Evolutionary conservation across 2,113 vertebrate genomes (phyloP), one percentile per base, ranked within the genome.

Genomic region (Girardinichthys multiradiatus): DNA sequence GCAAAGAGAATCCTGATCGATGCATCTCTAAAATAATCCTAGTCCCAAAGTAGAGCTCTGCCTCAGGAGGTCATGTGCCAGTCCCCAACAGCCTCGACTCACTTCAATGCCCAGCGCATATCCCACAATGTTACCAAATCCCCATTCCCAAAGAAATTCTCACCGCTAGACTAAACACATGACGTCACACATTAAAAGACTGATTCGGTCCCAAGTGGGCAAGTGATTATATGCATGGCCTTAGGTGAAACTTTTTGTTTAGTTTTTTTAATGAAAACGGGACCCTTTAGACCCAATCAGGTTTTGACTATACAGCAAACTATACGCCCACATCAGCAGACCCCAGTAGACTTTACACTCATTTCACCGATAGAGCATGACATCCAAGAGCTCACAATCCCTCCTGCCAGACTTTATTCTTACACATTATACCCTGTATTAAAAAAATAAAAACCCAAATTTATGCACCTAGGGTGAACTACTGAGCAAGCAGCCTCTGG

Each of bases 221-320:
- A 77, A 89, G 82, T 87, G 87, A 90, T 88, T 89, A 88, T 88
- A 82, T 74, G 63, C 80, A 87, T 82, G 82, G 76, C 87, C 83
- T 84, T 65, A 66, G 61, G 79, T 68, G 17, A 63, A 45, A 45
- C 17, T 6, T 42, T 17, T 42, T 45, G 17, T 45, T 45, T 19
- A 45, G 14, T 1, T n/a, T n/a, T n/a, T n/a, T n/a, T 45, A 45
- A 17, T 33, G 63, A 70, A 71, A 61, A 62, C 2, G 5, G 7
- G 24, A 21, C 17, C 37, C 84, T 83, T 84, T 78, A 79, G 72
- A 90, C 77, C 31, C 80, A 79, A 77, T 80, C 75, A 72, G 84
- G 74, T 91, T 88, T 89, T 82, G 90, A 86, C 84, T 90, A 90
- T 86, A 84, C 87, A 88, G 83, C 87, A 89, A 83, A 91, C 67